Evolutionary conservation across 2,888 invertebrate species (phyloP).

Genomic region (Cremastinae sp.): DNA sequence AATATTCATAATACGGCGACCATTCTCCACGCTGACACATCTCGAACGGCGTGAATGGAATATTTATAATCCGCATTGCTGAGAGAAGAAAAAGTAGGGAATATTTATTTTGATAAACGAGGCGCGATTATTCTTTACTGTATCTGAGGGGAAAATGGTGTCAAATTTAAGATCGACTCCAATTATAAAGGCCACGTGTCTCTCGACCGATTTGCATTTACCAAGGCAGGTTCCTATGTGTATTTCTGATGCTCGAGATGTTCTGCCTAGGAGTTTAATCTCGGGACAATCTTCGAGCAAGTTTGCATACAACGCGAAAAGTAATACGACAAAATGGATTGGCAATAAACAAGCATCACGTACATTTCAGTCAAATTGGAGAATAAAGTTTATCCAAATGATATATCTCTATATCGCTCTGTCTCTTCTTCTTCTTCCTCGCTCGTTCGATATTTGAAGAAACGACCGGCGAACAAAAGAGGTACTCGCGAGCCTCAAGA

Average conservation of each 20-base stretch:
- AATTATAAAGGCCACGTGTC: slow-evolving; percentile 35
- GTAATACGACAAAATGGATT: background rate
- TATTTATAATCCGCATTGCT: slow-evolving; percentile 41
- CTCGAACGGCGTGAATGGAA: slow-evolving; percentile 56
- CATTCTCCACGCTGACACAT: slow-evolving; percentile 38
- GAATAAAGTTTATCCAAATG: slow-evolving; percentile 50
- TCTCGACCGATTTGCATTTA: slow-evolving; percentile 1
- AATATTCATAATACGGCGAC: slow-evolving; percentile 55
- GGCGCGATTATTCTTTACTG: background rate
- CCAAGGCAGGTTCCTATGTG: background rate
- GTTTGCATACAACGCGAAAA: slow-evolving; percentile 26
- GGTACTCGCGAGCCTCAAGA: background rate
- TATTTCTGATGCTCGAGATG: background rate
- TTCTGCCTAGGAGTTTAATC: slow-evolving; percentile 39
- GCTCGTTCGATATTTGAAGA: slow-evolving; percentile 51
- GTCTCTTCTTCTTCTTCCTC: slow-evolving; percentile 8
- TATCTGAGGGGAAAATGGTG: background rate
- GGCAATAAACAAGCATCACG: slow-evolving; percentile 14
- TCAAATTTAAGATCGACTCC: slow-evolving; percentile 26
- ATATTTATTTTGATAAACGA: slow-evolving; percentile 3
- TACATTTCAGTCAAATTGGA: slow-evolving; percentile 22
- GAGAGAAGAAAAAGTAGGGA: background rate
- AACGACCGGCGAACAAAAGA: slow-evolving; percentile 40
- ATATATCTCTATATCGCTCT: too few relatives aligned
- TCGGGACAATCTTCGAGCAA: slow-evolving; percentile 22